Evolutionary conservation across 2,113 vertebrate genomes (phyloP).

Genomic region (Anolis sagrei): DNA sequence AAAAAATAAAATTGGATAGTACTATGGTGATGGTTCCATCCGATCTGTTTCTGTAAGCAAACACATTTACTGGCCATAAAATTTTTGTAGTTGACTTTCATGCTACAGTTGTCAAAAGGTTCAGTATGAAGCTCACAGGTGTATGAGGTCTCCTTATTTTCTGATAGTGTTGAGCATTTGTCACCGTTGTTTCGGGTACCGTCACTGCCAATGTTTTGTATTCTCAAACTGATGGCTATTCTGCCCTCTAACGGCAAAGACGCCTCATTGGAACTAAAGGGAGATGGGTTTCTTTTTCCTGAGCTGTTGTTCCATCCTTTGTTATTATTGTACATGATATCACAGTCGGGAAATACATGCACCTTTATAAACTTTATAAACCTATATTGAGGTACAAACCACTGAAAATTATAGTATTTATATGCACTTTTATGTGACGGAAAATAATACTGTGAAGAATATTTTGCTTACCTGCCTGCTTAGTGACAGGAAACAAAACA

Average conservation of each 20-base stretch:
- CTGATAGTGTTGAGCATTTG: conserved; percentile 65
- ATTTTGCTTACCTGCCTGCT: conserved; percentile 19
- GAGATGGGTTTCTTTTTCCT: conserved; percentile 51
- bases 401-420: conserved; percentile 12
- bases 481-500: conserved; percentile 17
- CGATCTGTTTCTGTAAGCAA: conserved; percentile 50
- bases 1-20: conserved; percentile 48
- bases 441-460: conserved; percentile 14
- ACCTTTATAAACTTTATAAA: conserved; percentile 26
- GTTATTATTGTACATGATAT: conserved; percentile 51
- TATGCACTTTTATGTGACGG: not conserved
- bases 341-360: conserved; percentile 55
- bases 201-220: conserved; percentile 66
- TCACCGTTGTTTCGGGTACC: conserved; percentile 61
- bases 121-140: conserved; percentile 62
- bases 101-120: conserved; percentile 58
- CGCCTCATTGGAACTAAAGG: conserved; percentile 23
- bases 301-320: conserved; percentile 51
- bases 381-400: fast-evolving
- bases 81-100: conserved; percentile 58
- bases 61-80: conserved; percentile 40
- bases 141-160: conserved; percentile 68
- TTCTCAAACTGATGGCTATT: conserved; percentile 45
- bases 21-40: conserved; percentile 50
- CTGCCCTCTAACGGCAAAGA: conserved; percentile 53